Conservation (phyloP, 2,113 vertebrate species). For the Festucalex cinctus region DNA sequence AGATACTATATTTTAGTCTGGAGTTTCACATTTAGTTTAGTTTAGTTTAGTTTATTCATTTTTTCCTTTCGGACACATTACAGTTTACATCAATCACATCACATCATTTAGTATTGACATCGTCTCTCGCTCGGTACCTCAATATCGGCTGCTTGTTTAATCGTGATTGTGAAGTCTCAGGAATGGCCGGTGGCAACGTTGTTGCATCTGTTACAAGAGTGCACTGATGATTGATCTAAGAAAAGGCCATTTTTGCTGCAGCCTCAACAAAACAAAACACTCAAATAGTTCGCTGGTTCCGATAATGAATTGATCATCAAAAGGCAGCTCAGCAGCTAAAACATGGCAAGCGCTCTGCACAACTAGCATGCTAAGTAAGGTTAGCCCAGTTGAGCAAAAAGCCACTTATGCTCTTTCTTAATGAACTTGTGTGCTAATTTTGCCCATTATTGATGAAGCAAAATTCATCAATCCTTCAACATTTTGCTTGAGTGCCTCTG, state of each 20-base stretch:
- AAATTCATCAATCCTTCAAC: neutral
- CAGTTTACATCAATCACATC: too few species aligned
- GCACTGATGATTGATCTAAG: neutral
- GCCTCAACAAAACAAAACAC: too few species aligned
- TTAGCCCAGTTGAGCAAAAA: neutral
- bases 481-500: neutral
- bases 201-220: neutral
- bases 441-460: neutral
- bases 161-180: conserved; percentile 3
- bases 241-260: neutral
- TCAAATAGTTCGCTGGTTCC: too few species aligned
- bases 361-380: neutral
- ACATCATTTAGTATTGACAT: too few species aligned
- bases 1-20: neutral
- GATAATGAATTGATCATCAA: neutral
- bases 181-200: neutral
- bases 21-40: neutral
- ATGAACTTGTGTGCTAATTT: neutral
- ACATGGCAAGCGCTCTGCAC: neutral
- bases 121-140: neutral
- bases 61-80: too few species aligned
- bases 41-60: too few species aligned
- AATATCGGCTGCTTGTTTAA: neutral
- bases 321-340: neutral
- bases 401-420: neutral